Percentiles rank a stretch among this genome's conserved stretches.
These are phyloP conservation scores for Argya squamiceps DNA, from an alignment of 2,797 vertebrate species.

Conservation along the genomic window DNA sequence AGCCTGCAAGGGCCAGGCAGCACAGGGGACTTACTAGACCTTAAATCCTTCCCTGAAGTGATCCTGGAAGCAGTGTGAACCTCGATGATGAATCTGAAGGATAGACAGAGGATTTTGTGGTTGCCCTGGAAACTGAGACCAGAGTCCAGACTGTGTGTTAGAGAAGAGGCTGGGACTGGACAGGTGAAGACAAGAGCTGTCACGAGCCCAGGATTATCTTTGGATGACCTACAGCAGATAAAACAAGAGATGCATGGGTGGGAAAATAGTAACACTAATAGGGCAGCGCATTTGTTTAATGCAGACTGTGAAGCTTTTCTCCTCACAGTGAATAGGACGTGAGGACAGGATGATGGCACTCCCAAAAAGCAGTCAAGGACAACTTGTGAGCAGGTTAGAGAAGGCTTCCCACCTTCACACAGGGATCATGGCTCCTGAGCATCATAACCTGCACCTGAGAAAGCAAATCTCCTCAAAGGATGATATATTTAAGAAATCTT, in stretches of 20 bases:
- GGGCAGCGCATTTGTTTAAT: background rate
- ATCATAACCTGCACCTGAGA: background rate
- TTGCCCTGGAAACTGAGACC: slow-evolving; percentile 33
- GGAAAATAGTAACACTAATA: background rate
- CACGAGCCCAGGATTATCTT: background rate
- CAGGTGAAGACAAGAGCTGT: background rate
- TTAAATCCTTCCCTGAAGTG: background rate
- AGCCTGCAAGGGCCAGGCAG: background rate
- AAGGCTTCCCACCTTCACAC: background rate
- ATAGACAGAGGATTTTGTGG: background rate
- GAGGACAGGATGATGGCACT: background rate
- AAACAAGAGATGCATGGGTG: background rate
- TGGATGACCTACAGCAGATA: background rate
- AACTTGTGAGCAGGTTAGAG: background rate
- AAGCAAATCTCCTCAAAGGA: background rate
- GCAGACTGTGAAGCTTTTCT: background rate
- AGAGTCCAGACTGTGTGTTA: background rate
- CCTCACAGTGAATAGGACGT: background rate
- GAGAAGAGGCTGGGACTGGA: background rate
- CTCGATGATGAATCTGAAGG: background rate
- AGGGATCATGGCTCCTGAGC: background rate
- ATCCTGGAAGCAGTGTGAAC: background rate
- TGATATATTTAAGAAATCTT: background rate
- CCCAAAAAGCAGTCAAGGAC: background rate
- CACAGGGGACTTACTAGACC: accelerated